Conservation (phyloP, 2,797 vertebrate species). For the Amphiprion clarkii region DNA sequence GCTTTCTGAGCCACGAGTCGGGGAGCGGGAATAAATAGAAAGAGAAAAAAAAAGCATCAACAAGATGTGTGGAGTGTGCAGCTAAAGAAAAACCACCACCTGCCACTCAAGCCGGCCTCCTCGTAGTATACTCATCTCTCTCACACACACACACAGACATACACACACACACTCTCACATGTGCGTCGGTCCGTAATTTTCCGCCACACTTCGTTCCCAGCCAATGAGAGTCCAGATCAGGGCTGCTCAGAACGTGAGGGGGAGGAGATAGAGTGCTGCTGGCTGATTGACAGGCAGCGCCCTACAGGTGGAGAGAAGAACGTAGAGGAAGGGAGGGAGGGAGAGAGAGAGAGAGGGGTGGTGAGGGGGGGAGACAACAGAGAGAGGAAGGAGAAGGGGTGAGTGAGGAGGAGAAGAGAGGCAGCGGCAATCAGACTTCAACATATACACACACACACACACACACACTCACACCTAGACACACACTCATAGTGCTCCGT, state of each 20-base stretch:
- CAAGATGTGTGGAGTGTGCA: slow-evolving; percentile 47
- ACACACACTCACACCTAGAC: slow-evolving; percentile 32
- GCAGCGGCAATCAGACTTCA: slow-evolving; percentile 69
- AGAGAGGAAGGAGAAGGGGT: slow-evolving; percentile 55
- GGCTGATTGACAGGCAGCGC: slow-evolving; percentile 81
- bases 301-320: slow-evolving; percentile 85
- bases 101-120: slow-evolving; percentile 75
- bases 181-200: slow-evolving; percentile 69
- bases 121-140: slow-evolving; percentile 63
- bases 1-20: slow-evolving; percentile 42
- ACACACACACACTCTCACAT: slow-evolving; percentile 15
- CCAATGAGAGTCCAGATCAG: slow-evolving; percentile 64
- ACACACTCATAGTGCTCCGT: slow-evolving; percentile 40
- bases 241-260: slow-evolving; percentile 58
- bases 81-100: slow-evolving; percentile 71
- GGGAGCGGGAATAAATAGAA: slow-evolving; percentile 26
- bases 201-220: slow-evolving; percentile 57
- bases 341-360: too few species aligned
- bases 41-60: slow-evolving; percentile 45
- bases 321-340: slow-evolving; percentile 41
- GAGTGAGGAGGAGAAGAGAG: slow-evolving; percentile 69
- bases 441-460: slow-evolving; percentile 28
- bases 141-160: slow-evolving; percentile 13
- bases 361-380: slow-evolving; percentile 37
- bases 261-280: slow-evolving; percentile 68